Evolutionary conservation across 2,888 invertebrate species (phyloP), one percentile per base, ranked within the genome.

Genomic region (Drosophila niveifrons): DNA sequence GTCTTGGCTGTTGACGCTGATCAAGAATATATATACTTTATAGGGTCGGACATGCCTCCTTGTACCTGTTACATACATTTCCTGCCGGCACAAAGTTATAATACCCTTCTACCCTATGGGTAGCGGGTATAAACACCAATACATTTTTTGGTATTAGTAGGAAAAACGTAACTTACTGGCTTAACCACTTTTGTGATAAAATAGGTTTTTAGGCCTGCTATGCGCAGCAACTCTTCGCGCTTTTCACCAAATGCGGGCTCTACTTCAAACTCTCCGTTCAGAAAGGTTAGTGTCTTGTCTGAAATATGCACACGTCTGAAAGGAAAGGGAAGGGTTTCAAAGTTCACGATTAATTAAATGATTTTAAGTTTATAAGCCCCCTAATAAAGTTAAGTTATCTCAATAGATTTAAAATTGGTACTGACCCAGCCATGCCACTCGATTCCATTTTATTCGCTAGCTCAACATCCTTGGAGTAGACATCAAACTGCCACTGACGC

Each of bases 371-470:
- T 11, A 3, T 2, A 34, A 34, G 6, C 39, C n/a, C 36, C n/a
- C 2, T 39, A 6, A 13, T 39, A 39, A 9, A 8, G n/a, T 13
- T n/a, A 8, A n/a, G 13, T 6, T 39, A 72, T 80, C 69, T 80
- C 69, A 84, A 76, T 72, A 75, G 78, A 48, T 34, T 46, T 41
- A 18, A 18, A 47, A 57, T 53, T 77, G 44, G 11, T 15, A 90
- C 94, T 94, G 93, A 98, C 98, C 98, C 98, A 9, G 98, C 97
- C 93, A 96, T 95, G 72, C 98, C 98, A 86, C 97, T 97, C 93
- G 97, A 97, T 93, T 98, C 98, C 98, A 98, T 98, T 93, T 98
- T 98, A 92, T 98, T 98, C 57, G 98, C 98, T 72, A 98, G 94
- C 91, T 97, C 98, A 36, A 98, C 98, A 91, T 98, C 98, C 90